Base-by-base conservation (phyloP, 2,797 vertebrate species). In the Podarcis lilfordi region DNA sequence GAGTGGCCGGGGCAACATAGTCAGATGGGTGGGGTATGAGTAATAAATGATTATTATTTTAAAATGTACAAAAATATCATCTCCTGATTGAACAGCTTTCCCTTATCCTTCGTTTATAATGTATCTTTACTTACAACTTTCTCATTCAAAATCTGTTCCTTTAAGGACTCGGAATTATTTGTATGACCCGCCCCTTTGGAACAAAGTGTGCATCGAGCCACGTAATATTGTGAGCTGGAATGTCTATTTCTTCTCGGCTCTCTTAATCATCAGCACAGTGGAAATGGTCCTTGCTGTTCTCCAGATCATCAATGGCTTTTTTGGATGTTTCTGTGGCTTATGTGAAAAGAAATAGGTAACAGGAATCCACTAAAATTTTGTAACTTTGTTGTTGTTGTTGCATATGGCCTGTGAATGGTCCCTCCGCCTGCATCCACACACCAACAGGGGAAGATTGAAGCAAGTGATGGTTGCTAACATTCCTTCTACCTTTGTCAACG, bases 321-420 rank as follows among this genome's bases (percentile, higher is more conserved):
- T 98, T 0, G 98, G 98, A 64, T 98, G 98, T 95, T 86, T 98
- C 91, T 98, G 98, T 0, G 98, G 98, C 37, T 97, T 98, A 94
- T 98, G 98, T 27, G 97, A 98, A 4, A 94, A 96, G 3, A 97
- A 94, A 93, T 86, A 95, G 90, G 91, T 95, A 94, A 90, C 10
- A 59, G 40, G 32, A 27, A 4, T 37, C 61, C 27, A 19, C 35
- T n/a, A 71, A 11, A 11, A 25, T 80, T 84, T 35, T 27, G 13
- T 35, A 21, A 6, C 1, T 27, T 37, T 37, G 27, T 32, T 55
- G 19, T 37, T 78, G 71, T 1, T 15, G 2, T 75, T 23, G 7
- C 9, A 23, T 76, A 9, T 66, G 10, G 25, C 23, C 61, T 71
- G 61, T 23, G 32, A 81, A 55, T 76, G 69, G 10, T 55, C 8